Evolutionary conservation across 2,797 vertebrate species (phyloP), one percentile per base, ranked within the genome.

Genomic region (Carapus acus): DNA sequence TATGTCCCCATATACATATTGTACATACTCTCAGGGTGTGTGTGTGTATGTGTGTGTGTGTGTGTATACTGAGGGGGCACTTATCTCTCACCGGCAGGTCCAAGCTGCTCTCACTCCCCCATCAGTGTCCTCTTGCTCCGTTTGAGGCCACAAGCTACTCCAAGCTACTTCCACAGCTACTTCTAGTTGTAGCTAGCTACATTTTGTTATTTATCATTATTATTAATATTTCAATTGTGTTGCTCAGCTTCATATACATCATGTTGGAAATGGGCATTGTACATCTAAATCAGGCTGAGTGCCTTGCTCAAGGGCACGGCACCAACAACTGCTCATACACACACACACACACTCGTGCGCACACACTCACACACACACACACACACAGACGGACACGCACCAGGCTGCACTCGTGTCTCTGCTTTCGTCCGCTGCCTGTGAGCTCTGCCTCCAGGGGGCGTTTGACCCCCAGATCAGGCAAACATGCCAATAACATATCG

Each of bases 71-170:
- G 49, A 62, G 49, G 15, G 40, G 67, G 62, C 79, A 79, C 75
- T 83, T 86, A 84, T 84, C 78, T 78, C 65, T 39, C 2, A 11
- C 27, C 60, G 77, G 61, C 79, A 84, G 81, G 56, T 77, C 64
- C 4, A 16, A 62, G 66, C 5, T 24, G 29, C 64, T 42, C 49
- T 49, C 57, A 31, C 54, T 44, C 41, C 27, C 22, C 18, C 42
- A 29, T 50, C 50, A 18, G 38, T 44, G 14, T 50, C 43, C 33
- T 48, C 7, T 22, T 31, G 33, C 24, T 19, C 58, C 33, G 18
- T 31, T 41, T 37, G 24, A 27, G 9, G 24, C 24, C 9, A 27
- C 24, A 27, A 27, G 24, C 24, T 27, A 27, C 24, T 27, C 24
- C 51, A 27, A 34, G 53, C 57, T 29, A 61, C 54, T n/a, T n/a